Evolutionary conservation across 2,888 invertebrate genomes (phyloP), one percentile per base, ranked within the genome.

Genomic region (Drosophila suboccidentalis): DNA sequence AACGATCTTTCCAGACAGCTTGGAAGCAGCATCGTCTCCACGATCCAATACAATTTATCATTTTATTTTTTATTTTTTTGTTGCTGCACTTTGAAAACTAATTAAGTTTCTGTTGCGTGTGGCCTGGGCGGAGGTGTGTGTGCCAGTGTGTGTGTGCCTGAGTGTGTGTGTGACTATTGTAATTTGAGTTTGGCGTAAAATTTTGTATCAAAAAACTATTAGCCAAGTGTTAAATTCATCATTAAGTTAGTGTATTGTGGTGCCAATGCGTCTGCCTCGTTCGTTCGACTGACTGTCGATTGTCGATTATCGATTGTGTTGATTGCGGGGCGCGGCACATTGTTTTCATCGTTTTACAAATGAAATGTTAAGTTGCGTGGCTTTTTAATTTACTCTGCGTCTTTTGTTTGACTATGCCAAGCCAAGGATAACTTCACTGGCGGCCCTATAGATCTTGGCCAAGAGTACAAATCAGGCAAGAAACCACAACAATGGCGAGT

Each of bases 131-230:
- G 55, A 50, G 67, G 55, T 41, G 79, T 60, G 60, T 51, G 59
- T 63, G n/a, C n/a, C n/a, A n/a, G n/a, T n/a, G 51, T 41, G 65
- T 44, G 55, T 49, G 72, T 44, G 47, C 54, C 60, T 63, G 69
- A 55, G 39, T 79, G 54, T 78, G n/a, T 67, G 38, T 68, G 44
- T 55, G 50, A 62, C 85, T 76, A 82, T 84, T 85, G 83, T 85
- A 75, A 80, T 74, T 75, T 73, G 78, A 63, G 72, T 84, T 70
- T 75, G 80, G 84, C 85, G 87, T 86, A 73, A 86, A 89, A 86
- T 86, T 89, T 80, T 84, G 71, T 85, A 89, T 86, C 72, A 86
- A 89, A 85, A 88, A 86, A 89, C 89, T 87, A 83, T 87, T 83
- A 83, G 82, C 82, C 71, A 83, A 83, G 82, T 87, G 85, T 82